Evolutionary conservation across 2,113 vertebrate species (phyloP).

Genomic region (Addax nasomaculatus): DNA sequence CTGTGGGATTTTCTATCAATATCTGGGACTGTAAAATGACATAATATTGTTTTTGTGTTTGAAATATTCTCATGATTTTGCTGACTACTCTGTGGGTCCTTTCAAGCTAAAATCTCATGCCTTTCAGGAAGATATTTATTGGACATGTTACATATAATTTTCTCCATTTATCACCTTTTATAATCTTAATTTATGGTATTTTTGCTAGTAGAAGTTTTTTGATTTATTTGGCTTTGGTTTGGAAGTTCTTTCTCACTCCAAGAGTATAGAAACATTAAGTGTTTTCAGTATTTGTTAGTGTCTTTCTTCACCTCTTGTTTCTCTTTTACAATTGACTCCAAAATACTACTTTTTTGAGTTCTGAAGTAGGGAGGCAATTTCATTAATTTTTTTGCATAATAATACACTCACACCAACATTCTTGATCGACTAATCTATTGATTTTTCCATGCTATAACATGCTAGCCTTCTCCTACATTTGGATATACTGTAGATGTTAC

Average conservation of each 20-base stretch:
- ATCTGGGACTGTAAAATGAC: background rate
- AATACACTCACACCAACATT: background rate
- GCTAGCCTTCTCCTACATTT: background rate
- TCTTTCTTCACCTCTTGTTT: background rate
- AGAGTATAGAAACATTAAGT: background rate
- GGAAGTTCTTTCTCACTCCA: background rate
- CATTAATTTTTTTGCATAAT: background rate
- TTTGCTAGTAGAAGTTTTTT: background rate
- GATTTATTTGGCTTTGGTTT: background rate
- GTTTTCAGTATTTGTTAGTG: background rate
- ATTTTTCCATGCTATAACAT: background rate
- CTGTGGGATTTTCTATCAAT: background rate
- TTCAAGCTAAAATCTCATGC: background rate
- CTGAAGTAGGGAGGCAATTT: background rate
- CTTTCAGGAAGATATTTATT: background rate
- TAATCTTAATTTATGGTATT: background rate
- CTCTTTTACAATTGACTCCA: background rate
- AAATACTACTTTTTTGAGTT: background rate
- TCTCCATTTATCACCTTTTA: background rate
- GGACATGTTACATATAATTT: background rate
- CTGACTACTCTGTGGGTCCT: background rate
- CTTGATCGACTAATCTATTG: background rate
- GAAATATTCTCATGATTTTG: background rate
- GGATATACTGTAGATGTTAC: background rate
- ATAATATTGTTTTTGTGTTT: background rate